Conservation (phyloP, 2,113 vertebrate genomes). For the Limanda limanda region DNA sequence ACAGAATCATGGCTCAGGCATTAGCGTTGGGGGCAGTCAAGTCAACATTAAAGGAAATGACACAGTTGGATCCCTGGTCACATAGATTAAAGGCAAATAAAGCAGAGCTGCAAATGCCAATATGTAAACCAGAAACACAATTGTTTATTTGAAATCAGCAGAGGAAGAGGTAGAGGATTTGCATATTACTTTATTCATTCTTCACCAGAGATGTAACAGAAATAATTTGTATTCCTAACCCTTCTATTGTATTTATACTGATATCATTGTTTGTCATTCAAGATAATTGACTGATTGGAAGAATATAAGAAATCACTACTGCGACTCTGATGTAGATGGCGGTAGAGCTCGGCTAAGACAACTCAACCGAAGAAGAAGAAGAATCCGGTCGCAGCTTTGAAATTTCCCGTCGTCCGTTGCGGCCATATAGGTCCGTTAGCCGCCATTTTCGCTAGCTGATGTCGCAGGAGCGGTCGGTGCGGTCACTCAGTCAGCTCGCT, state of each 20-base stretch:
- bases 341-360: not conserved
- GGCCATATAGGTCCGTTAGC: not conserved
- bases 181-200: no score
- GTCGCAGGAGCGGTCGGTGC: not conserved
- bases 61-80: not conserved
- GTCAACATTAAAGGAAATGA: no score
- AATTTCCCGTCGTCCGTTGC: conserved; percentile 4
- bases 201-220: no score
- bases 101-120: no score
- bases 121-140: no score
- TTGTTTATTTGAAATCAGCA: no score
- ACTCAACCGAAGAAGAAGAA: not conserved
- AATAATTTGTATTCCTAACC: no score
- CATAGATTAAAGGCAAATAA: not conserved
- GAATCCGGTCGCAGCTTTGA: not conserved
- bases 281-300: not conserved
- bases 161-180: no score
- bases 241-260: no score
- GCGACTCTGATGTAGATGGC: not conserved
- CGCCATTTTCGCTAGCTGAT: conserved; percentile 65
- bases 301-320: not conserved
- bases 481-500: not conserved
- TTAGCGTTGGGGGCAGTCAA: not conserved
- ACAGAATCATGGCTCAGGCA: not conserved
- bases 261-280: no score